These are phyloP conservation scores for Ophraella communa DNA, from an alignment of 2,888 invertebrate species.

Conservation along the genomic window DNA sequence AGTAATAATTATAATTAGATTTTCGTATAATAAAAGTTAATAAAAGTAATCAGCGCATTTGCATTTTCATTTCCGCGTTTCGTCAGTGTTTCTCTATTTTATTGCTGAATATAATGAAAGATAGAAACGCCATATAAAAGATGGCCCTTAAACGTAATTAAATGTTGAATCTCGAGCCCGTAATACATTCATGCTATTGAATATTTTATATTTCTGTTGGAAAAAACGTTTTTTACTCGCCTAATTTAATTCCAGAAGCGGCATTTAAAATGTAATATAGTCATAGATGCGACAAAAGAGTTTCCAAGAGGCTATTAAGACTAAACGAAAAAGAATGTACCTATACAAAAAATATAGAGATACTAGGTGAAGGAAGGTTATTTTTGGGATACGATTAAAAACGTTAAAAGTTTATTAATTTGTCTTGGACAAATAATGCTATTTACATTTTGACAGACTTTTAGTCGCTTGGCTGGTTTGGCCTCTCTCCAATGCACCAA, in stretches of 20 bases:
- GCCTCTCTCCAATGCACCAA: too few relatives aligned
- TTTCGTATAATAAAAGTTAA: neutral
- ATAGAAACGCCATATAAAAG: constrained; percentile 36
- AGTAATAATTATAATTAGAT: too few relatives aligned
- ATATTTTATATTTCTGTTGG: constrained; percentile 28
- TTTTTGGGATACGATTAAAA: too few relatives aligned
- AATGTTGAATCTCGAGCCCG: constrained; percentile 35
- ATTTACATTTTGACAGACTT: too few relatives aligned
- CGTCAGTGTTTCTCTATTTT: constrained; percentile 31
- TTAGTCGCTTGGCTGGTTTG: too few relatives aligned
- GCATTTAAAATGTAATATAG: constrained; percentile 17
- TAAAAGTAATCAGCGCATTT: neutral
- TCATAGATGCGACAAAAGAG: neutral
- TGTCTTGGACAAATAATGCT: too few relatives aligned
- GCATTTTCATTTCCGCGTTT: neutral
- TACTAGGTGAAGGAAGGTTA: too few relatives aligned
- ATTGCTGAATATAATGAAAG: constrained; percentile 41
- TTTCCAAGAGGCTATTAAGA: neutral
- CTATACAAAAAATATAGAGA: neutral
- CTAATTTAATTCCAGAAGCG: constrained; percentile 15
- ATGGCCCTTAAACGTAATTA: constrained; percentile 42
- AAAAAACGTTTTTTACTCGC: constrained; percentile 11
- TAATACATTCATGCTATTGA: constrained; percentile 26
- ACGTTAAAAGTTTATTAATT: constrained; percentile 42
- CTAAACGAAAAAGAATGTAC: neutral